These are phyloP conservation scores for Gastrophysa polygoni DNA, from an alignment of 2,888 invertebrate species.

Conservation along the genomic window DNA sequence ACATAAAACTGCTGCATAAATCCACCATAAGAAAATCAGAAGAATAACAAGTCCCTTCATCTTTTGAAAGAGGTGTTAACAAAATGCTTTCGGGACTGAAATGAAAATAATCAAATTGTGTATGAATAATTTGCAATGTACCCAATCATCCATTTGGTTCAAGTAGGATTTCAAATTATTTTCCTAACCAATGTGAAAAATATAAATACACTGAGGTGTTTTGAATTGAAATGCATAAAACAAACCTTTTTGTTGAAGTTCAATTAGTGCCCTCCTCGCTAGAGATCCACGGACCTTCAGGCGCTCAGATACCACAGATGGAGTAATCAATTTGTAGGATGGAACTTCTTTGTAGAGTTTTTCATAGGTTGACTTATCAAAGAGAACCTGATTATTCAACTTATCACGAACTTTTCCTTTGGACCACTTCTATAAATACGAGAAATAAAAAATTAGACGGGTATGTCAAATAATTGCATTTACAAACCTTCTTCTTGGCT, in stretches of 20 bases:
- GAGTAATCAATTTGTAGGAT: conserved; percentile 97
- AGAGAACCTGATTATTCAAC: conserved; percentile 98
- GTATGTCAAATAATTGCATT: not conserved
- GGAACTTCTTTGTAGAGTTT: conserved; percentile 96
- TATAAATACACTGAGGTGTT: no score
- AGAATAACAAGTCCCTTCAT: no score
- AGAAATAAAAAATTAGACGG: conserved; percentile 10
- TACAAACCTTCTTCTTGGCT: conserved; percentile 90
- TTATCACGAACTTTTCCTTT: conserved; percentile 99
- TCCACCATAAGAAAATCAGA: no score
- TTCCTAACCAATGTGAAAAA: no score
- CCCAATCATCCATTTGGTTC: no score
- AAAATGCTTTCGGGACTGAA: no score
- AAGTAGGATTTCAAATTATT: no score
- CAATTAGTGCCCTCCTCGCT: conserved; percentile 91
- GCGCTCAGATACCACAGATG: conserved; percentile 98
- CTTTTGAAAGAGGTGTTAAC: no score
- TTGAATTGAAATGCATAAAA: not conserved
- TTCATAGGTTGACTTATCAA: conserved; percentile 97
- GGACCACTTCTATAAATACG: conserved; percentile 94
- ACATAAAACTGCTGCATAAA: no score
- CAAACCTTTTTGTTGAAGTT: conserved; percentile 90
- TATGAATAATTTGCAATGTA: no score
- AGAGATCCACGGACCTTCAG: conserved; percentile 97
- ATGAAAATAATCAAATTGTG: no score